These are phyloP conservation scores for Carcharodon carcharias DNA, from an alignment of 2,797 vertebrate genomes.

Conservation along the genomic window DNA sequence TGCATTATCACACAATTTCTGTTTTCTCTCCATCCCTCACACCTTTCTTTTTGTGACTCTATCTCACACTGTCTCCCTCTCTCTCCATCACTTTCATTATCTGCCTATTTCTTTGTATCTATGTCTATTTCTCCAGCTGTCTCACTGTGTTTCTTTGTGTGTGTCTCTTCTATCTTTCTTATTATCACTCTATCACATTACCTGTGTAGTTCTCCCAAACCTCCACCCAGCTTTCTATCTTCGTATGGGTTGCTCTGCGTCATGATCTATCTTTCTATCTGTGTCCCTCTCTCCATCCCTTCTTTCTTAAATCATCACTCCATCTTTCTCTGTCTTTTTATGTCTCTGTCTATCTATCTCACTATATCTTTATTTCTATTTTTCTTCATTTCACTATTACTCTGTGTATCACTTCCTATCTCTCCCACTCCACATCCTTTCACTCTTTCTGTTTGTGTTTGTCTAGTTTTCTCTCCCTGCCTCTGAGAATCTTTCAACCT, in stretches of 20 bases:
- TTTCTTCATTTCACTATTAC: not conserved
- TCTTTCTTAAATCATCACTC: not conserved
- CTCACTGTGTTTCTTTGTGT: not conserved
- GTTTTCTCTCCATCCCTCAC: not conserved
- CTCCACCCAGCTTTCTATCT: not conserved
- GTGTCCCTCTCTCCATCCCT: not conserved
- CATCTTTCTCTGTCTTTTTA: no score
- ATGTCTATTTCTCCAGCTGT: not conserved
- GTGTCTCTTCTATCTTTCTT: not conserved
- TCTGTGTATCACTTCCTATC: not conserved
- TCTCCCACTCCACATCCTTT: not conserved
- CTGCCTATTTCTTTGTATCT: constrained; percentile 42
- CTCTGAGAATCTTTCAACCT: not conserved
- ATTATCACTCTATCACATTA: not conserved
- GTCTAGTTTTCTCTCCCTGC: not conserved
- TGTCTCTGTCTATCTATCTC: not conserved
- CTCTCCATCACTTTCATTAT: constrained; percentile 43
- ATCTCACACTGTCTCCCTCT: not conserved
- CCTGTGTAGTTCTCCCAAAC: no score
- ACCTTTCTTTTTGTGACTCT: not conserved
- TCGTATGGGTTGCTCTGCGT: not conserved
- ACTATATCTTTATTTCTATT: not conserved
- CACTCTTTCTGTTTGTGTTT: not conserved
- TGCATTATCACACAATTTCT: not conserved
- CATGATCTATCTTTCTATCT: not conserved